These are phyloP conservation scores for Mycteria americana DNA, from an alignment of 2,797 vertebrate genomes.

Conservation along the genomic window DNA sequence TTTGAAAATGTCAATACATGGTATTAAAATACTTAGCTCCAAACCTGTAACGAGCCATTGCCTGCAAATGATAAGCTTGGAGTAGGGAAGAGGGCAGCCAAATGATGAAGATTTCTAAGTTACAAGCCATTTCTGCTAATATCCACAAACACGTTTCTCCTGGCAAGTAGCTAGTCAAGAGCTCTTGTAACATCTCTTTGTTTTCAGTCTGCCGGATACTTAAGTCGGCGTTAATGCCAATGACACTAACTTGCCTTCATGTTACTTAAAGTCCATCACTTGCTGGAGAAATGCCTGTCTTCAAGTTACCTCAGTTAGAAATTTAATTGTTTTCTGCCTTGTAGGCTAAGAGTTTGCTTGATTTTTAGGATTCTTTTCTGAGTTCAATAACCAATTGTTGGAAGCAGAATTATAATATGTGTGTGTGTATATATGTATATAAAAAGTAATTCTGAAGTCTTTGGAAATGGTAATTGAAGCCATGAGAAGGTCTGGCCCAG, in stretches of 20 bases:
- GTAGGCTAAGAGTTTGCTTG: neutral
- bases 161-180: neutral
- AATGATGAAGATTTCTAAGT: too few species aligned
- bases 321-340: neutral
- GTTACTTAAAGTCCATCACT: neutral
- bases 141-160: neutral
- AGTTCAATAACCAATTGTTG: neutral
- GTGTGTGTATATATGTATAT: neutral
- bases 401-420: neutral
- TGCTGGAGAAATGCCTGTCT: neutral
- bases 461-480: neutral
- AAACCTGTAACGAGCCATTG: neutral
- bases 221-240: neutral
- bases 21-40: neutral
- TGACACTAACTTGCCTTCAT: neutral
- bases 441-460: neutral
- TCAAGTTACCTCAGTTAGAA: neutral
- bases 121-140: neutral
- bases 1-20: neutral
- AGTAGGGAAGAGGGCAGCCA: neutral
- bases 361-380: neutral
- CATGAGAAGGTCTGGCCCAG: too few species aligned
- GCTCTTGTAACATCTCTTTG: neutral
- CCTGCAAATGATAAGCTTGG: neutral
- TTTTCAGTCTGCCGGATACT: neutral